phyloP scores from a whole-genome alignment of 1,140 invertebrate genomes.

The Pseudomyrmex cubaensis region DNA sequence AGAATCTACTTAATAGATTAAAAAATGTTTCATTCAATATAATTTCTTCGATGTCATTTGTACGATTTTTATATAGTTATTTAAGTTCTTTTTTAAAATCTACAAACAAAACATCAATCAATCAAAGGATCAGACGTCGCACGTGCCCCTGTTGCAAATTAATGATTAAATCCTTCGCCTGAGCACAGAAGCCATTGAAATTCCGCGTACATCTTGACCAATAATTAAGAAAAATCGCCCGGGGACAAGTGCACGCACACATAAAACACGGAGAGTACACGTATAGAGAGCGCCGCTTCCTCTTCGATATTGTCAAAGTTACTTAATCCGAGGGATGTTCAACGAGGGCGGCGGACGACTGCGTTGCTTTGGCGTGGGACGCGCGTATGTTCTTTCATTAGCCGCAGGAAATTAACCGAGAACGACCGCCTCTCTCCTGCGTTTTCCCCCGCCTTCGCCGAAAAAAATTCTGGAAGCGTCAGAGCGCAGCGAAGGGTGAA shows the following conservation, averaged over 20 bases:
- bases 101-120: not conserved
- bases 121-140: not conserved
- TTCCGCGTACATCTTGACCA: conserved; percentile 18
- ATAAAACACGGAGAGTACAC: too few relatives aligned
- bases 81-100: not conserved
- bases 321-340: conserved; percentile 21
- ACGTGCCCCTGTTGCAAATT: not conserved
- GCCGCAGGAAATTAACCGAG: conserved; percentile 77
- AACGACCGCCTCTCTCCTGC: conserved; percentile 46
- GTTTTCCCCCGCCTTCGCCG: conserved; percentile 27
- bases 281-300: not conserved
- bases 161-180: conserved; percentile 11
- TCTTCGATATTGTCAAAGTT: conserved; percentile 48
- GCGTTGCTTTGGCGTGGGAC: conserved; percentile 58
- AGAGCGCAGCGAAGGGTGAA: conserved; percentile 65
- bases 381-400: conserved; percentile 76
- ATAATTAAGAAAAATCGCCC: conserved; percentile 58
- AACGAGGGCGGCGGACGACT: conserved; percentile 26
- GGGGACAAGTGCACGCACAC: not conserved
- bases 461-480: conserved; percentile 44
- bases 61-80: not conserved
- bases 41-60: too few relatives aligned
- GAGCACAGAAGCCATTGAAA: conserved; percentile 32
- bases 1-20: not conserved
- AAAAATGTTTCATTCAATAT: too few relatives aligned